Percentiles rank a stretch among this genome's conserved stretches.
phyloP scores from a whole-genome alignment of 2,797 vertebrate species.

The Coracias cyanogaster region DNA sequence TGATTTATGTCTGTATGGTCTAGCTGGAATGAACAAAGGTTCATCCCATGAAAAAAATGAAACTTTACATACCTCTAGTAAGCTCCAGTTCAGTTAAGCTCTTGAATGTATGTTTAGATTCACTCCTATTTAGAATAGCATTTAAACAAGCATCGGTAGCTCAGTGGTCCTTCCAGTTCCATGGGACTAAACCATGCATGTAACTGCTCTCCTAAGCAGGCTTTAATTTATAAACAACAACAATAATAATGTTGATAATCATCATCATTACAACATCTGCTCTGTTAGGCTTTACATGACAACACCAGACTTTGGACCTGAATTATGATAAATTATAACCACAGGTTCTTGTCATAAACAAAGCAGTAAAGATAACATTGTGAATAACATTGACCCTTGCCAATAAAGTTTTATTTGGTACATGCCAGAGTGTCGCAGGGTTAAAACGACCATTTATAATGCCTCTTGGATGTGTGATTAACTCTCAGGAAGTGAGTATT shows the following conservation, averaged over 20 bases:
- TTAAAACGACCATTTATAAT: background rate
- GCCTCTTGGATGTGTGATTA: background rate
- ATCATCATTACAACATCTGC: conserved; percentile 1
- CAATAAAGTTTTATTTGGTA: background rate
- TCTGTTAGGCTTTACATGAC: background rate
- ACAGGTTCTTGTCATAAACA: background rate
- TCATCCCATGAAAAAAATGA: background rate
- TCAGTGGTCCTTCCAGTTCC: background rate
- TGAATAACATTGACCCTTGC: background rate
- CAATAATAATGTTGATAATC: background rate
- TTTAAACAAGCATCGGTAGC: background rate
- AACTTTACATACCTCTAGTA: background rate
- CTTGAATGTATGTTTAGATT: background rate
- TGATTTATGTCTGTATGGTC: conserved; percentile 31
- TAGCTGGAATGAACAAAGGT: background rate
- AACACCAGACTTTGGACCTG: background rate
- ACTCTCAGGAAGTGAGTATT: background rate
- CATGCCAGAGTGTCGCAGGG: background rate
- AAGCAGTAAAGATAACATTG: background rate
- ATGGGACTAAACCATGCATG: background rate
- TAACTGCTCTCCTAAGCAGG: background rate
- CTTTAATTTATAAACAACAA: conserved; percentile 13
- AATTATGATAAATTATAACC: background rate
- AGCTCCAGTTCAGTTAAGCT: background rate
- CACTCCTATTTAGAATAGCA: background rate